Base-by-base conservation (phyloP, 2,888 invertebrate genomes). In the Chorisops tibialis region DNA sequence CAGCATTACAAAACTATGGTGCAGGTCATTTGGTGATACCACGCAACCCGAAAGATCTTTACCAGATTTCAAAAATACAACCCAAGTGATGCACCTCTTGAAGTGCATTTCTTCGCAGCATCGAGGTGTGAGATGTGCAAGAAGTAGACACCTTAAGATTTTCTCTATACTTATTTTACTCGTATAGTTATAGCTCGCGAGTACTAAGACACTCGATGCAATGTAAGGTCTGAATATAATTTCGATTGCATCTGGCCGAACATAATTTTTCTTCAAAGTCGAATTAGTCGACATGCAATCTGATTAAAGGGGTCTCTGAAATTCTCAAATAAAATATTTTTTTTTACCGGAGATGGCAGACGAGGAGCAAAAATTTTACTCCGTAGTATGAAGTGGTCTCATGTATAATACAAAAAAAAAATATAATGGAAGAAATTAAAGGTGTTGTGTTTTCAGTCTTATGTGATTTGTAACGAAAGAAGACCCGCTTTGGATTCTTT, bases 201-300 rank as follows among this genome's bases (percentile, higher is more conserved):
- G 7, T 37, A 11, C 37, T 9, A 7, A 37, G 37, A 41, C 41
- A 16, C 41, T 41, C 18, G 6, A 12, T 6, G 14, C 41, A 41
- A 41, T 41, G n/a, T 41, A 22, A 16, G 24, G 30, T 16, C 62
- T 63, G 64, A 61, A 60, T 63, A 65, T 66, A 65, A 66, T 68
- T 68, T 68, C 67, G 68, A 68, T 69, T 68, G 67, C 65, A 69
- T 69, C 69, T 69, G 67, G 64, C 54, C 65, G 67, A 68, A 68
- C 69, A 69, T 69, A 69, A 69, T 68, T 69, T 68, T 69, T 68
- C 69, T 64, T 66, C 68, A 68, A 67, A 69, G 68, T 68, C 67
- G 68, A 69, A 69, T 69, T 69, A 69, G 68, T 68, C 67, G 69
- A 69, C 69, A 69, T 68, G 69, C 68, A 68, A 69, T 68, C 69